A percentile compares a stretch with the other conserved stretches of the same genome.
These are phyloP conservation scores for Microtus pennsylvanicus DNA, from an alignment of 2,113 vertebrate genomes.

Conservation along the genomic window DNA sequence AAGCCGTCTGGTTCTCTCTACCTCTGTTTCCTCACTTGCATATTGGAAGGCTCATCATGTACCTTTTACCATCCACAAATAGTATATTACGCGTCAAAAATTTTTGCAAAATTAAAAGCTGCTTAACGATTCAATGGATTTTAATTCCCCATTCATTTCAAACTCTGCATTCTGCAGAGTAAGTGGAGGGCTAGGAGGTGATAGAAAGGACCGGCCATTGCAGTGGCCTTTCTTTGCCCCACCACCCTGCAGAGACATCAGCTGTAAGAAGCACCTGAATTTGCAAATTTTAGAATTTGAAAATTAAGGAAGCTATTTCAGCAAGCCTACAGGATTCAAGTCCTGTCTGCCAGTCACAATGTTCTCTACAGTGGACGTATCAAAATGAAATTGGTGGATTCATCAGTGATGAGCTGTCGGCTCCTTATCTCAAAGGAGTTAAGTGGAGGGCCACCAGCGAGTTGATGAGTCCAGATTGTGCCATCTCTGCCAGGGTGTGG, in stretches of 20 bases:
- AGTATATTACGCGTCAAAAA: background rate
- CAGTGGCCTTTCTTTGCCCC: background rate
- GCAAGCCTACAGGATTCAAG: background rate
- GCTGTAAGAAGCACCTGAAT: background rate
- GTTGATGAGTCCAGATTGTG: background rate
- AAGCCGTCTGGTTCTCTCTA: background rate
- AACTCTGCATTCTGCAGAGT: background rate
- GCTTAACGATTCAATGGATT: background rate
- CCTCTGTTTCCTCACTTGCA: background rate
- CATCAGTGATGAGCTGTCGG: background rate
- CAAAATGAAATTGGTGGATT: background rate
- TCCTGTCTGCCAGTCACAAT: background rate
- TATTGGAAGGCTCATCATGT: background rate
- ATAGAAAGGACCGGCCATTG: background rate
- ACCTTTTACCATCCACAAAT: background rate
- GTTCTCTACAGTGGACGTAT: background rate
- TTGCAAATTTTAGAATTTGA: slow-evolving; percentile 20
- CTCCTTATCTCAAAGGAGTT: slow-evolving; percentile 12
- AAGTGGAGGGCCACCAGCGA: background rate
- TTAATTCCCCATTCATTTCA: background rate
- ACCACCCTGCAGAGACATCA: background rate
- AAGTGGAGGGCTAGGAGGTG: background rate
- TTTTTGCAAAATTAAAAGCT: slow-evolving; percentile 47
- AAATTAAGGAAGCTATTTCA: slow-evolving; percentile 30
- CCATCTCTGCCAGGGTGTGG: background rate